Evolutionary conservation across 2,113 vertebrate genomes (phyloP), one percentile per base, ranked within the genome.

Genomic region (Antechinus stuartii): DNA sequence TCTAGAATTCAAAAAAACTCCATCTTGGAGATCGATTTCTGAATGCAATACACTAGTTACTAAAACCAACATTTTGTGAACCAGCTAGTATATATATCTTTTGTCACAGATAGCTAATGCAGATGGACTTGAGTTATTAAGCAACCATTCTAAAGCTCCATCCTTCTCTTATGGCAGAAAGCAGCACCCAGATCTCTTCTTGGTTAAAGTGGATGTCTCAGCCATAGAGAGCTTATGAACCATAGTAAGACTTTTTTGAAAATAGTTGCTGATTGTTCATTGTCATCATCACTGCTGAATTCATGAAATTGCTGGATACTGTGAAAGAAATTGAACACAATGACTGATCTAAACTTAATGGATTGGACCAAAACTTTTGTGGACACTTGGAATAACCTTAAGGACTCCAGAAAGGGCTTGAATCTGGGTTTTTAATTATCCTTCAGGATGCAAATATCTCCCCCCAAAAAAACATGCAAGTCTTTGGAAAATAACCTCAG

Each of bases 1-100:
- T 55, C 91, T 93, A 94, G 94, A 61, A 68, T 93, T 84, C 91
- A 91, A 89, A 90, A 90, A 56, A n/a, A 47, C 76, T 95, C 89
- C 50, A 54, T 96, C 92, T 95, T 91, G 42, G n/a, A n/a, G 84
- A 89, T 53, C 92, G 23, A n/a, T 90, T 55, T 76, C 92, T 93
- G 95, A 76, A 94, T 8, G 52, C 53, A 50, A 91, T 93, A 93
- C 91, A 92, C 42, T 96, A 92, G 57, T 54, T 92, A 94, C 23
- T 91, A 91, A 42, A 61, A 50, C 14, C 55, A 92, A 94, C 23
- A 0, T 0, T 91, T 0, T 6, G 27, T 93, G 56, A 84, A 54
- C 42, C 42, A 94, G 23, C 90, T 76, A 54, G 46, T 47, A 93
- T 89, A 46, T 92, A 84, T 19, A 84, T 84, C 68, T 84, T 42